Evolutionary conservation across 2,888 invertebrate species (phyloP).

Genomic region (Caenorhabditis sp.): DNA sequence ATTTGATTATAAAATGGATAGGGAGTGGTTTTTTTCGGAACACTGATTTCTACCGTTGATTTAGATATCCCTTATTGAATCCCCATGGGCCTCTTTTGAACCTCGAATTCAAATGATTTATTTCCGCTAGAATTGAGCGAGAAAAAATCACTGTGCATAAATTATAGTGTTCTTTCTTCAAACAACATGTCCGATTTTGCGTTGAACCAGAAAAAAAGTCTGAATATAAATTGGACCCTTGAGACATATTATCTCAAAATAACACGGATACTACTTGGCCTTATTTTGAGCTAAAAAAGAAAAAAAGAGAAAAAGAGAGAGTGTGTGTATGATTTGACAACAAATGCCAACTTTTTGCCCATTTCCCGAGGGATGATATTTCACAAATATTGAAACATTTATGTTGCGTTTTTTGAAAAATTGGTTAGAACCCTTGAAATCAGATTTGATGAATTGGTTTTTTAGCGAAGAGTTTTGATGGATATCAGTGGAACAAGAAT

Average conservation of each 20-base stretch:
- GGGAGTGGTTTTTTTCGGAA: too few relatives aligned
- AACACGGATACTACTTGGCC: constrained; percentile 12
- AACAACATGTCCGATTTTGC: too few relatives aligned
- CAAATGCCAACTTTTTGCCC: too few relatives aligned
- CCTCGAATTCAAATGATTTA: too few relatives aligned
- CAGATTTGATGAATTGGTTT: neutral
- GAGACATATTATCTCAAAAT: constrained; percentile 37
- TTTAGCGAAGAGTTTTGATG: neutral
- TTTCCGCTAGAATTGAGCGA: too few relatives aligned
- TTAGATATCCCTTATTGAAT: too few relatives aligned
- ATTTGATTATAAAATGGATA: too few relatives aligned
- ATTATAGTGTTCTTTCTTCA: neutral
- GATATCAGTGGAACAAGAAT: constrained; percentile 6
- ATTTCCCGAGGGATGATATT: too few relatives aligned
- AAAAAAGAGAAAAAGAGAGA: too few relatives aligned
- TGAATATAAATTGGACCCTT: neutral
- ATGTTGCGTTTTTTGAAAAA: neutral
- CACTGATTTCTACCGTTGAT: too few relatives aligned
- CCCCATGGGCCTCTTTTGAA: too few relatives aligned
- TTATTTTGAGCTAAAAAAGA: neutral
- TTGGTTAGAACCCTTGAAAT: neutral
- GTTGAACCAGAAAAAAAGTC: neutral
- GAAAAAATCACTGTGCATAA: constrained; percentile 4
- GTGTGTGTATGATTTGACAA: neutral
- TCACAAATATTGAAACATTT: neutral